These are phyloP conservation scores for Phoeniculus purpureus DNA, from an alignment of 2,797 vertebrate species.

Conservation along the genomic window DNA sequence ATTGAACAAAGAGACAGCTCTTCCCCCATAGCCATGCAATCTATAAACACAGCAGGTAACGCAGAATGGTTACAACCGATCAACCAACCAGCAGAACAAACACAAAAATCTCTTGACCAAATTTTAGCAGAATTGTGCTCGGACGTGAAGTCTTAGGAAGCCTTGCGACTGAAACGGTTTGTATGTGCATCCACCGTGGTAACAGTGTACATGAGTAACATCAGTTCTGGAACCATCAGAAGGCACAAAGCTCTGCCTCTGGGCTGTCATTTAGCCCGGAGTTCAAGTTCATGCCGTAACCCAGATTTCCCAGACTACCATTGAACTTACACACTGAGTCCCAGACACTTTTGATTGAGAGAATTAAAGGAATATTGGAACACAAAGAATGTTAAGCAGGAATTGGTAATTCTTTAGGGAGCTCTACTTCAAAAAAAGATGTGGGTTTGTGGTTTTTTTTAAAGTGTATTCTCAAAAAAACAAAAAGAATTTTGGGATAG, in stretches of 20 bases:
- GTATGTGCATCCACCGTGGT: too few relatives aligned
- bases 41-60: background rate
- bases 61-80: background rate
- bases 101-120: background rate
- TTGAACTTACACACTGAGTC: background rate
- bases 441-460: background rate
- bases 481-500: background rate
- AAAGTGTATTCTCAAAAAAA: background rate
- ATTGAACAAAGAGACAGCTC: background rate
- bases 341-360: background rate
- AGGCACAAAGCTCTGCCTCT: fast-evolving
- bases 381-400: background rate
- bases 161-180: background rate
- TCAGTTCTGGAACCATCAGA: too few relatives aligned
- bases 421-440: background rate
- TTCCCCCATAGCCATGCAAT: background rate
- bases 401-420: background rate
- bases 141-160: background rate
- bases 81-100: background rate
- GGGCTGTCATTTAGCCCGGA: background rate
- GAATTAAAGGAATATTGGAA: background rate
- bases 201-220: fast-evolving
- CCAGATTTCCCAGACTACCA: background rate
- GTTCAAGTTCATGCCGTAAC: background rate
- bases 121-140: background rate